Percentiles rank a stretch among this genome's conserved stretches.
phyloP scores from a whole-genome alignment of 2,797 vertebrate species.

The Notamacropus eugenii region DNA sequence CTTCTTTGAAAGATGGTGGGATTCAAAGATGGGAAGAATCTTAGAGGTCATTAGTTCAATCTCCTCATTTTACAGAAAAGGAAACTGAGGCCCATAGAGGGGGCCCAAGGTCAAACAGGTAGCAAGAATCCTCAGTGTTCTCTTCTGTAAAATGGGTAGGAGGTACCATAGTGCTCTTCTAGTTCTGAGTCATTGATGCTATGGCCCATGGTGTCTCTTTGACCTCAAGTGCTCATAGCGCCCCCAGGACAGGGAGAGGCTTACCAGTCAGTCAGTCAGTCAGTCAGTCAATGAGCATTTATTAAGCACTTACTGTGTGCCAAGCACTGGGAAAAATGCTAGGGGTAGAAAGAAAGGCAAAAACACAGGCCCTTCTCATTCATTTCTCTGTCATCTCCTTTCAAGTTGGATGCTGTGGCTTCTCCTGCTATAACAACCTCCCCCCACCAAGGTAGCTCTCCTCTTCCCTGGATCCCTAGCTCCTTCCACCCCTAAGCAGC shows the following conservation, averaged over 20 bases:
- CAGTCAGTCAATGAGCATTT: neutral
- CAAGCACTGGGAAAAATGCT: neutral
- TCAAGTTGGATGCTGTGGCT: neutral
- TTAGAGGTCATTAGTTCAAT: neutral
- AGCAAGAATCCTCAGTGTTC: neutral
- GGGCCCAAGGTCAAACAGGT: neutral
- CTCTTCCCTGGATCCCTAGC: neutral
- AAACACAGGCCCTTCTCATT: neutral
- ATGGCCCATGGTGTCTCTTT: neutral
- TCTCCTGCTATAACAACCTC: neutral
- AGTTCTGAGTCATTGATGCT: neutral
- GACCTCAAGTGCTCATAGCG: neutral
- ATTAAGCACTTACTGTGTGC: neutral
- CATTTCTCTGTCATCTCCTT: neutral
- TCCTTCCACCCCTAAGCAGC: neutral
- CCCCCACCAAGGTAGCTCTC: neutral
- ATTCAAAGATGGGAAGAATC: neutral
- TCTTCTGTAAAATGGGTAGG: neutral
- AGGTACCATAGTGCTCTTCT: neutral
- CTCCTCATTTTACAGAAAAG: neutral
- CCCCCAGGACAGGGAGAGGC: neutral
- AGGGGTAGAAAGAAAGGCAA: neutral
- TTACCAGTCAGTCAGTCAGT: neutral
- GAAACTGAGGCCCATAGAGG: neutral
- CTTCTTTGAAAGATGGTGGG: neutral